Percentiles rank a stretch among this genome's conserved stretches.
Conservation (phyloP, 2,113 vertebrate species). For the Gopherus evgoodei region DNA sequence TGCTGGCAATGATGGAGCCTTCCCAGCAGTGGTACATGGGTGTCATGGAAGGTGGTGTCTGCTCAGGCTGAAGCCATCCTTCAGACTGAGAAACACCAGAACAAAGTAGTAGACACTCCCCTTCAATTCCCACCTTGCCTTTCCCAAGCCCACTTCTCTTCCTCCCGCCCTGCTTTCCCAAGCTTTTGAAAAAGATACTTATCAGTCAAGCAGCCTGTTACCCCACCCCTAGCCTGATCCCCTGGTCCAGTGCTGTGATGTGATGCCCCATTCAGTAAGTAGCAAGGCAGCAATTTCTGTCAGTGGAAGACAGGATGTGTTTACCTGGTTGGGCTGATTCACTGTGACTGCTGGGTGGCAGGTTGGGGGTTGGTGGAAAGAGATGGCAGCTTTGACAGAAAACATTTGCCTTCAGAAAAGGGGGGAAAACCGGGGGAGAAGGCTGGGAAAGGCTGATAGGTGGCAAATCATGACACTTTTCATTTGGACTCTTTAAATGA, state of each 20-base stretch:
- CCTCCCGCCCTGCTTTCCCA: conserved; percentile 34
- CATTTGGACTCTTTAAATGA: conserved; percentile 16
- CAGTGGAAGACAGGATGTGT: fast-evolving
- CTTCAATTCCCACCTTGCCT: not conserved
- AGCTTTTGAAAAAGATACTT: not conserved
- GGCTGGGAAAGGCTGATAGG: conserved; percentile 25
- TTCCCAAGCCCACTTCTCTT: not conserved
- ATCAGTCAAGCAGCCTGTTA: not conserved
- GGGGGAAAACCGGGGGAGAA: not conserved
- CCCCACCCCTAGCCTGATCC: not conserved
- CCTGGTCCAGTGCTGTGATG: not conserved
- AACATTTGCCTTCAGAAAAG: conserved; percentile 39
- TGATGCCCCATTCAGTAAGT: not conserved
- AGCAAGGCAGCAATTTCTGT: not conserved
- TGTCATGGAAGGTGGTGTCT: not conserved
- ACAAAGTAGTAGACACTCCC: conserved; percentile 3
- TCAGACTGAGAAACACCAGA: not conserved
- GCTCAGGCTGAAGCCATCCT: conserved; percentile 17
- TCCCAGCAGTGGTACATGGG: not conserved
- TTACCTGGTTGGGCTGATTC: fast-evolving
- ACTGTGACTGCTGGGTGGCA: not conserved
- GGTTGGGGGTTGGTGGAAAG: not conserved
- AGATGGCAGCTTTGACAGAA: not conserved
- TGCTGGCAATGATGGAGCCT: not conserved
- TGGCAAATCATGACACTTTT: conserved; percentile 44